Conservation (phyloP, 2,797 vertebrate species). For the Mycteria americana region DNA sequence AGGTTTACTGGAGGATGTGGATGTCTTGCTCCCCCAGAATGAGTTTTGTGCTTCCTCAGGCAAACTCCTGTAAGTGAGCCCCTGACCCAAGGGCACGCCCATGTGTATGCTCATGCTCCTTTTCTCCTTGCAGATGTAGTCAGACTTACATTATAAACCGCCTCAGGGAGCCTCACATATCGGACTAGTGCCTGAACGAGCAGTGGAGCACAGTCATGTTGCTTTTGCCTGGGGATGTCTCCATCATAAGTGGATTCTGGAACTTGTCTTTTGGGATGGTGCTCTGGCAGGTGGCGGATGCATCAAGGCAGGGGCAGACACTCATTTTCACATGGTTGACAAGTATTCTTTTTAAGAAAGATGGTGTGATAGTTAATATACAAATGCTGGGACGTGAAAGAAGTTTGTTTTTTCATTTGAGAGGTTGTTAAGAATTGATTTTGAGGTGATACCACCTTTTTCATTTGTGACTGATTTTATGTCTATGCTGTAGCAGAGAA, state of each 20-base stretch:
- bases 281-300: neutral
- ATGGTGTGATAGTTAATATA: neutral
- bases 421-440: neutral
- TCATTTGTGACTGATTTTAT: neutral
- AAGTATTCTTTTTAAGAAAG: neutral
- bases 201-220: fast-evolving
- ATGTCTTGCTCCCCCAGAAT: neutral
- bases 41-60: neutral
- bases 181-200: fast-evolving
- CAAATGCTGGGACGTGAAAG: neutral
- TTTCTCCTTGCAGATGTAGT: neutral
- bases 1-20: neutral
- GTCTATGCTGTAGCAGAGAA: neutral
- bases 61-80: neutral
- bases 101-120: fast-evolving
- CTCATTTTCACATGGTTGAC: neutral
- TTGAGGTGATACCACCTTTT: neutral
- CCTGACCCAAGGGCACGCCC: neutral
- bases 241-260: neutral
- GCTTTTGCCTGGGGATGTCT: neutral
- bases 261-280: neutral
- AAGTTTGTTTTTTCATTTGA: neutral
- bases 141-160: neutral
- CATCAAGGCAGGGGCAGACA: neutral
- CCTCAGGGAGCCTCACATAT: fast-evolving